Evolutionary conservation across 2,888 invertebrate species (phyloP), one percentile per base, ranked within the genome.

Genomic region (Crossocerus cetratus): DNA sequence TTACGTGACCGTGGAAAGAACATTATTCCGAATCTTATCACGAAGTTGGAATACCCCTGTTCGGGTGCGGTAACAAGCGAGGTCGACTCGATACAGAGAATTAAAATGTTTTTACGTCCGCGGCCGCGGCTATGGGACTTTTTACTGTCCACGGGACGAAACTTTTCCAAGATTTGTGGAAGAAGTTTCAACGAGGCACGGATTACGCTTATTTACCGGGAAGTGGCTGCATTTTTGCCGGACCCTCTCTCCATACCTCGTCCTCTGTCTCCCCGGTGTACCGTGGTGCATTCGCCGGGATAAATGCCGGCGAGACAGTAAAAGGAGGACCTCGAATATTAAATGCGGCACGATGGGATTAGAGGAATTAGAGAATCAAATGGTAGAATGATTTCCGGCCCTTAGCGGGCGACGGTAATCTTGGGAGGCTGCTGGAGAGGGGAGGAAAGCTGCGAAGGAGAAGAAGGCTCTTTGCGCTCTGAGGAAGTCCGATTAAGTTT

Each of bases 401-500:
- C 76, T 76, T 69, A 62, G 71, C 70, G 69, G 69, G 72, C 65
- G 69, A 20, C 65, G 59, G 70, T 78, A 79, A 80, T 79, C 79
- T 77, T 73, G 64, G 53, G 66, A 54, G 55, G 72, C 71, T 62
- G 61, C 54, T 62, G 4, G 63, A 62, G 58, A 67, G 70, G 63
- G 44, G 65, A 67, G 57, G 72, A 78, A 77, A 72, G 66, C 74
- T 67, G 53, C 60, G 67, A 70, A 55, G 65, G 49, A 49, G 16
- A 13, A 65, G 69, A 56, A 68, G 77, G 70, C 69, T 78, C 77
- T 49, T 4, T 77, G 80, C 65, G 72, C 69, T 67, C 80, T 68
- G 64, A 62, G 69, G 73, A 75, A 80, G 80, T 80, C 77, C 77
- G 69, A 80, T 73, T 69, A 78, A 80, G 78, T 77, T 78, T 75